phyloP scores from a whole-genome alignment of 1,140 invertebrate species.

The Lordiphosa collinella region DNA sequence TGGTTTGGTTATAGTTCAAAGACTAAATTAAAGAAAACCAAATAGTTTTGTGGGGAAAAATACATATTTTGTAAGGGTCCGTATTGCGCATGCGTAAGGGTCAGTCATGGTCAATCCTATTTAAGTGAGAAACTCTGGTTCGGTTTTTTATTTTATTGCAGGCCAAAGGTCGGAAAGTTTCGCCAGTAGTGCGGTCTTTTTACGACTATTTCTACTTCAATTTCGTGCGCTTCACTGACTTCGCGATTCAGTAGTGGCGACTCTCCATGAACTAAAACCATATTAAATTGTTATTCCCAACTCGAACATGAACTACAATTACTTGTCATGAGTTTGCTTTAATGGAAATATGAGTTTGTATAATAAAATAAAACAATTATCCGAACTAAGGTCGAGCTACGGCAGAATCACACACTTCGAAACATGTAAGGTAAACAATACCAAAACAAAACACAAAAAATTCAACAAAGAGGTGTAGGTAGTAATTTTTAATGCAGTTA shows the following conservation, averaged over 20 bases:
- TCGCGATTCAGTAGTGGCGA: no score
- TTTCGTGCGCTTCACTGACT: slow-evolving; percentile 38
- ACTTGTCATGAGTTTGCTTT: slow-evolving; percentile 6
- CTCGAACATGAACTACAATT: slow-evolving; percentile 6
- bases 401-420: not conserved
- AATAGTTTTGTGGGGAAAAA: no score
- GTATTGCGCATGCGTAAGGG: no score
- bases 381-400: slow-evolving; percentile 27
- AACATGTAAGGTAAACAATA: no score
- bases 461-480: slow-evolving; percentile 19
- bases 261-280: slow-evolving; percentile 8
- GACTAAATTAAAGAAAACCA: no score
- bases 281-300: not conserved
- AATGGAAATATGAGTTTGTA: slow-evolving; percentile 13
- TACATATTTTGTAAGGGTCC: no score
- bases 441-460: slow-evolving; percentile 13
- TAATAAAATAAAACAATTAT: slow-evolving; percentile 27
- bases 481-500: not conserved
- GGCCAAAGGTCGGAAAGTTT: not conserved
- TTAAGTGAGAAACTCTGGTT: no score
- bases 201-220: slow-evolving; percentile 8
- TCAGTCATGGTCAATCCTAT: no score
- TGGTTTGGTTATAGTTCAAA: no score
- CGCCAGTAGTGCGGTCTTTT: no score
- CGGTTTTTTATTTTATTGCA: no score